phyloP scores from a whole-genome alignment of 2,888 invertebrate species.

The Drosophila helvetica region DNA sequence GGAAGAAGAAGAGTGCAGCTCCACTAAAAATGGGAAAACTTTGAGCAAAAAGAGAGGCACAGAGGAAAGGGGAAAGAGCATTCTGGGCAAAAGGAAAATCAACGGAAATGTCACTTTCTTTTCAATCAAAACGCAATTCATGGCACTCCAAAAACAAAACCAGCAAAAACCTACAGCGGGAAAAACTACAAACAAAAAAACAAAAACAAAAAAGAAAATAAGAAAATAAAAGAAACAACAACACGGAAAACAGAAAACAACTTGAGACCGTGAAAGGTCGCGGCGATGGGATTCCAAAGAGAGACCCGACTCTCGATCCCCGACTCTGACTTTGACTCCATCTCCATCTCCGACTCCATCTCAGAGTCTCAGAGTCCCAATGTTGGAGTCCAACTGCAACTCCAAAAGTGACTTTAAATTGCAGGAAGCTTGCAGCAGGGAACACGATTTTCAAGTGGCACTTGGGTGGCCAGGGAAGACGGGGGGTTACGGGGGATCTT shows the following conservation, averaged over 20 bases:
- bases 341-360: not conserved
- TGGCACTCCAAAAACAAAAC: slow-evolving; percentile 66
- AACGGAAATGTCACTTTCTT: slow-evolving; percentile 80
- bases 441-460: slow-evolving; percentile 71
- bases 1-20: not conserved
- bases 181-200: slow-evolving; percentile 39
- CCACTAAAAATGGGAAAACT: slow-evolving; percentile 3
- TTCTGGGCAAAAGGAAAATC: slow-evolving; percentile 53
- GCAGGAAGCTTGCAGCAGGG: slow-evolving; percentile 59
- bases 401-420: slow-evolving; percentile 47
- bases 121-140: slow-evolving; percentile 80
- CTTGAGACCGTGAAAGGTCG: slow-evolving; percentile 52
- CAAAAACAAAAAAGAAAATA: slow-evolving; percentile 19
- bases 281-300: slow-evolving; percentile 28
- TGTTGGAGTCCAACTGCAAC: slow-evolving; percentile 5
- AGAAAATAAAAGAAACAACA: slow-evolving; percentile 5
- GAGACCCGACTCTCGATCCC: slow-evolving; percentile 7
- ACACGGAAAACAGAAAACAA: slow-evolving; percentile 1
- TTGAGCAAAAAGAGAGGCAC: slow-evolving; percentile 3
- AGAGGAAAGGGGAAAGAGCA: slow-evolving; percentile 10
- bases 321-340: not conserved
- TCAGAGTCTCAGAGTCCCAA: not conserved
- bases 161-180: slow-evolving; percentile 25
- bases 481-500: slow-evolving; percentile 2
- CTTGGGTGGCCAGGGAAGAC: slow-evolving; percentile 41